These are phyloP conservation scores for Neosalanx taihuensis DNA, from an alignment of 2,797 vertebrate genomes.

Conservation along the genomic window DNA sequence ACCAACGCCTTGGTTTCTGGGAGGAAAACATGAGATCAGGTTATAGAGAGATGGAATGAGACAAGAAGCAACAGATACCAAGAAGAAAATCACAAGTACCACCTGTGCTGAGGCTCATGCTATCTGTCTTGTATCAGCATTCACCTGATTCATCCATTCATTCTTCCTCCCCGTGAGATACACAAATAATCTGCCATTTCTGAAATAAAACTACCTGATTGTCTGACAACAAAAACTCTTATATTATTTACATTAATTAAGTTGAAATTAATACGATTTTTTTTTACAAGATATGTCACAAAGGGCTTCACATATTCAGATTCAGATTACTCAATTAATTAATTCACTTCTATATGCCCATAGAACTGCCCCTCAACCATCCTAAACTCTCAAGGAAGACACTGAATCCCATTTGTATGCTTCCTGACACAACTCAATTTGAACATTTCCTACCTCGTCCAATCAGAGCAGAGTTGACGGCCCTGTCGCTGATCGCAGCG, in stretches of 20 bases:
- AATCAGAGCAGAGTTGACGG: constrained; percentile 69
- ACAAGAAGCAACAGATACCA: neutral
- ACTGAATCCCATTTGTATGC: too few species aligned
- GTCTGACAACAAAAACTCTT: too few species aligned
- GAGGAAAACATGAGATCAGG: constrained; percentile 10
- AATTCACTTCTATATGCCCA: too few species aligned
- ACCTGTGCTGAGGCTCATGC: neutral
- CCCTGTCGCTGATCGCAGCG: constrained; percentile 78
- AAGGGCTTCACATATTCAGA: too few species aligned
- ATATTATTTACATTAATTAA: neutral
- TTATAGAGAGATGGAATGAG: neutral
- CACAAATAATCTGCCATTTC: neutral
- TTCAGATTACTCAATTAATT: neutral
- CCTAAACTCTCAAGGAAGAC: too few species aligned
- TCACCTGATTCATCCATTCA: too few species aligned
- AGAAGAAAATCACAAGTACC: neutral
- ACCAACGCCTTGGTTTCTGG: constrained; percentile 60
- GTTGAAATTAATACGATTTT: neutral
- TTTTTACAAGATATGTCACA: too few species aligned
- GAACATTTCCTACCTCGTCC: constrained; percentile 64
- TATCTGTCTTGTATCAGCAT: too few species aligned
- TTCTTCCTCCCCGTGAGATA: neutral
- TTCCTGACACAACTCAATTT: too few species aligned
- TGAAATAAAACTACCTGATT: too few species aligned
- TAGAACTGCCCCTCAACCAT: too few species aligned